Conservation (phyloP, 2,113 vertebrate species). For the Pithys albifrons region DNA sequence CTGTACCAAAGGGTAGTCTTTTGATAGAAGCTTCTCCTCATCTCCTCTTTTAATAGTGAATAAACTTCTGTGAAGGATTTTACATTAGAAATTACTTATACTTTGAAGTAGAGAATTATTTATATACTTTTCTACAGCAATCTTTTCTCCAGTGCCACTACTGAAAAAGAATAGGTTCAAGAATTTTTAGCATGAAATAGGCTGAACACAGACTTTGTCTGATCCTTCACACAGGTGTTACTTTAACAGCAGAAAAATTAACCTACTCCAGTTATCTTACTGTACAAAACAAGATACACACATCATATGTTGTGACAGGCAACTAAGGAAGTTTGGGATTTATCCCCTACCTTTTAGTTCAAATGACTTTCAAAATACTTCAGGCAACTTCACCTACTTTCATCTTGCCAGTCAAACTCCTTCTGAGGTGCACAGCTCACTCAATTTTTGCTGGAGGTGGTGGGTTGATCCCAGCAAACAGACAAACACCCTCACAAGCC, state of each 20-base stretch:
- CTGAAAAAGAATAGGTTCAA: background rate
- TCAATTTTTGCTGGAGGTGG: background rate
- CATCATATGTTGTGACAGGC: background rate
- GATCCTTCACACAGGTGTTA: background rate
- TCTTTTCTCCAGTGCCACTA: background rate
- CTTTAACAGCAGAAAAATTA: background rate
- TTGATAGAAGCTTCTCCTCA: background rate
- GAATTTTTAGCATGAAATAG: background rate
- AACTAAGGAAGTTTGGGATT: background rate
- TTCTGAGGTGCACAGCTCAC: background rate
- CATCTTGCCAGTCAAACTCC: background rate
- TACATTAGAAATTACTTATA: background rate
- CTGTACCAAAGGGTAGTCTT: background rate
- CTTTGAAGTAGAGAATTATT: background rate
- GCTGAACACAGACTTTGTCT: background rate
- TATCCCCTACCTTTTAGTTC: background rate
- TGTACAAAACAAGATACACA: background rate
- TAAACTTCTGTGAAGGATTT: background rate
- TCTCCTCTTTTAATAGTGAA: background rate
- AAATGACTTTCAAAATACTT: background rate
- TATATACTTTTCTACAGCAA: background rate
- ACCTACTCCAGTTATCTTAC: background rate
- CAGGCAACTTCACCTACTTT: background rate
- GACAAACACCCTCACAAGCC: background rate
- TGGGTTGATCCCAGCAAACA: background rate